Evolutionary conservation across 2,888 invertebrate genomes (phyloP).

Genomic region (Tinea pellionella): DNA sequence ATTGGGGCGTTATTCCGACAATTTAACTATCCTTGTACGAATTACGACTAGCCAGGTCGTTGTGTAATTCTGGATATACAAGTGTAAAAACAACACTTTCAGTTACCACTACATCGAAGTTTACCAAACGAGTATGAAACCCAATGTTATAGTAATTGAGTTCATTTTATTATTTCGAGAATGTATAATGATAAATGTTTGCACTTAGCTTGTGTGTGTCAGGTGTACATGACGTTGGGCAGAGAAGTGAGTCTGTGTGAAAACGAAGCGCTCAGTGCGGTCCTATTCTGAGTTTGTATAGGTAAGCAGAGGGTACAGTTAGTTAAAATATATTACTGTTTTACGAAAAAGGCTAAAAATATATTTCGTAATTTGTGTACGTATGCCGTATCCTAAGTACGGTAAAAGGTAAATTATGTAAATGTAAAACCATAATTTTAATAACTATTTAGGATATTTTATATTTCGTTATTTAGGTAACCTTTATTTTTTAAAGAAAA

Average conservation of each 20-base stretch:
- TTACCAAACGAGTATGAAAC: neutral
- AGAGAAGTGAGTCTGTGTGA: slow-evolving; percentile 26
- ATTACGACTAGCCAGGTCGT: slow-evolving; percentile 39
- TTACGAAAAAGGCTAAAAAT: neutral
- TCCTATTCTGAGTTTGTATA: neutral
- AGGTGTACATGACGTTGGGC: neutral
- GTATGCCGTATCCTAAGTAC: too few relatives aligned
- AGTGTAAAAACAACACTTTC: slow-evolving; percentile 1
- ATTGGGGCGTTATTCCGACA: slow-evolving; percentile 46
- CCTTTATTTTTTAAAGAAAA: too few relatives aligned
- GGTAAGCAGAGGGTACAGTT: neutral
- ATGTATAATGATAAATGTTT: neutral
- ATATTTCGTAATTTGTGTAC: too few relatives aligned
- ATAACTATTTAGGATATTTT: too few relatives aligned
- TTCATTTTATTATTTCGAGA: neutral
- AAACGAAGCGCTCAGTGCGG: neutral
- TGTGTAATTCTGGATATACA: slow-evolving; percentile 18
- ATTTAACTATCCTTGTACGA: slow-evolving; percentile 43
- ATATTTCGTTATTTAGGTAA: too few relatives aligned
- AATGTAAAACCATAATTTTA: too few relatives aligned
- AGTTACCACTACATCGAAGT: neutral
- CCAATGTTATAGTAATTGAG: neutral
- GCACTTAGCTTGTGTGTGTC: neutral
- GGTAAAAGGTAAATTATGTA: too few relatives aligned
- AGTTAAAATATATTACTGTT: neutral